Base-by-base conservation (phyloP, 2,888 invertebrate species). In the Lottia scabra region DNA sequence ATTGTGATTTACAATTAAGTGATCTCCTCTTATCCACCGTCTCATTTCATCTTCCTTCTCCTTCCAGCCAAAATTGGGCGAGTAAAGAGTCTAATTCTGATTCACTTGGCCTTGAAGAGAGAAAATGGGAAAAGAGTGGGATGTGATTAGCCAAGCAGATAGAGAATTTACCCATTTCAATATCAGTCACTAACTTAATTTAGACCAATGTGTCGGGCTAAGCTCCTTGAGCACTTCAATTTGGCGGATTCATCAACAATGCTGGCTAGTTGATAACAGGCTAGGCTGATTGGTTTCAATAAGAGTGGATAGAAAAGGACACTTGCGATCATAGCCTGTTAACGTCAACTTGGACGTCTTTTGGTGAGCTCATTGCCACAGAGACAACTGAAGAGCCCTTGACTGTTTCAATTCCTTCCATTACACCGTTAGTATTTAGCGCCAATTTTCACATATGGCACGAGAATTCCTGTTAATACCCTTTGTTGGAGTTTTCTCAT, bases 211-310 rank as follows among this genome's bases (percentile, higher is more conserved):
- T 66, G 71, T 45, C 44, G 44, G 67, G 63, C 66, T 71, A 66
- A 63, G 38, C 63, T 66, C 67, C 48, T 63, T 71, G 70, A 71
- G 67, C 71, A 46, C 71, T 67, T 44, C 71, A 71, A 71, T 71
- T 71, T 71, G 63, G 67, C 48, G 66, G 56, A 56, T 56, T 56
- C 56, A 56, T 56, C 56, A 56, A 56, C 56, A 56, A 56, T 56
- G 56, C 13, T 23, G 56, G 19, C 56, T 56, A 23, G 19, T 19
- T 56, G 56, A 56, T 56, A 56, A 23, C 23, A 23, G 19, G 56
- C 56, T 56, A 23, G 56, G 56, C 56, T 56, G 56, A 56, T 56
- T 56, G 56, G 56, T 56, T 23, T 56, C 56, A 23, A 23, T 19
- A 56, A 56, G 23, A 56, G 56, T 23, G 10, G 19, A 23, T 56